These are phyloP conservation scores for Rafetus swinhoei DNA, from an alignment of 2,113 vertebrate genomes.

Conservation along the genomic window DNA sequence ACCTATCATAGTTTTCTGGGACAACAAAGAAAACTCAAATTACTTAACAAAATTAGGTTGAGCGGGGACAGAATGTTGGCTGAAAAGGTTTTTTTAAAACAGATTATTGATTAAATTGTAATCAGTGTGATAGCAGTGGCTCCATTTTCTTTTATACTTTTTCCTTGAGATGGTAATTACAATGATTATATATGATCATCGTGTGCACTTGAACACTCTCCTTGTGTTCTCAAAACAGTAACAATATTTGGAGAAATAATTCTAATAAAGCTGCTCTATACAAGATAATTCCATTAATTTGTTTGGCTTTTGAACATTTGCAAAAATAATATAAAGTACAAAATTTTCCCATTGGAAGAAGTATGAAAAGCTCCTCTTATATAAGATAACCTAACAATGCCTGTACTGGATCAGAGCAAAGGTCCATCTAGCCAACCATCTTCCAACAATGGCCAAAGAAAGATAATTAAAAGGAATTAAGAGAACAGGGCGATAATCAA, in stretches of 20 bases:
- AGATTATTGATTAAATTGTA: slow-evolving; percentile 43
- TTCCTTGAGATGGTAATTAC: slow-evolving; percentile 23
- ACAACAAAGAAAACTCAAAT: slow-evolving; percentile 30
- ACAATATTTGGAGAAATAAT: neutral
- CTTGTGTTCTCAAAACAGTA: neutral
- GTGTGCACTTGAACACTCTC: neutral
- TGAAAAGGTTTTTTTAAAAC: slow-evolving; percentile 6
- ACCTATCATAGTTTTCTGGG: slow-evolving; percentile 17
- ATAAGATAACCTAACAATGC: neutral
- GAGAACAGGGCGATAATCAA: neutral
- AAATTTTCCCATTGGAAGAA: neutral
- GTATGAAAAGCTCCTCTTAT: neutral
- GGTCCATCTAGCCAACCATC: neutral
- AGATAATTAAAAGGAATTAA: neutral
- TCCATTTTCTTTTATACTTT: neutral
- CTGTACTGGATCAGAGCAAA: neutral
- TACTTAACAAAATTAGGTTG: slow-evolving; percentile 27
- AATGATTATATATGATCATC: slow-evolving; percentile 30
- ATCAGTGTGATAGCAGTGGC: neutral
- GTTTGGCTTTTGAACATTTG: neutral
- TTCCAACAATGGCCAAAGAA: neutral
- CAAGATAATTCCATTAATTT: neutral
- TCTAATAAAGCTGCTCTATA: neutral
- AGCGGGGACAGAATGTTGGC: neutral
- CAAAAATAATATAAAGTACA: neutral